Base-by-base conservation (phyloP, 2,113 vertebrate genomes). In the Dipodomys stephensi region DNA sequence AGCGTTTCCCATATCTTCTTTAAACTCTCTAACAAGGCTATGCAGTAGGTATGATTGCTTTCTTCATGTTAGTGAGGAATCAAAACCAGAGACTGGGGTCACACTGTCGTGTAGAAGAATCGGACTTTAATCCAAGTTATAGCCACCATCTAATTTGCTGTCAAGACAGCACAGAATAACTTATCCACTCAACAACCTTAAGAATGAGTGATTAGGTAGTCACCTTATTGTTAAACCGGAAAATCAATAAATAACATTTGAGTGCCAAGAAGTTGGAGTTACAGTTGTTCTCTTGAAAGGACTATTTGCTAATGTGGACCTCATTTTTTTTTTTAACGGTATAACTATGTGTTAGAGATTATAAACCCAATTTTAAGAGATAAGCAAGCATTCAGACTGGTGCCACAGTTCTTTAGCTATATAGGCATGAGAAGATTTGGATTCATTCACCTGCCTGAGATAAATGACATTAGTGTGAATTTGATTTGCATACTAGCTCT, bases 261-360 rank as follows among this genome's bases (percentile, higher is more conserved):
- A 10, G 35, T 44, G 23, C 27, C 64, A 60, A 90, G n/a, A 79
- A 68, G 4, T 46, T 53, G 65, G 64, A 87, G 23, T 87, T 46
- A 72, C 87, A 94, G 80, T 18, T 74, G 67, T 76, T 87, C 13
- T 67, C 76, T 30, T 11, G 76, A 76, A 87, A 80, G 27, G 53
- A n/a, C 32, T 68, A 3, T 87, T 87, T 60, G 18, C 25, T 67
- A 32, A 32, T 68, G 78, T 57, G 77, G 62, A 28, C 68, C 39
- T 39, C 39, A 7, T 92, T 67, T 72, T 53, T 93, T 92, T 90
- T 83, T 28, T 23, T 32, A 82, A 65, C 35, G 19, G 12, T 69
- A 88, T 49, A 60, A 28, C 25, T 53, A 7, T 84, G 2, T 57
- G 28, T 28, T 11, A 39, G 46, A 67, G 39, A 83, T 90, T 46